Percentiles rank a stretch among this genome's conserved stretches.
phyloP scores from a whole-genome alignment of 2,113 vertebrate genomes.

The Calonectris borealis region DNA sequence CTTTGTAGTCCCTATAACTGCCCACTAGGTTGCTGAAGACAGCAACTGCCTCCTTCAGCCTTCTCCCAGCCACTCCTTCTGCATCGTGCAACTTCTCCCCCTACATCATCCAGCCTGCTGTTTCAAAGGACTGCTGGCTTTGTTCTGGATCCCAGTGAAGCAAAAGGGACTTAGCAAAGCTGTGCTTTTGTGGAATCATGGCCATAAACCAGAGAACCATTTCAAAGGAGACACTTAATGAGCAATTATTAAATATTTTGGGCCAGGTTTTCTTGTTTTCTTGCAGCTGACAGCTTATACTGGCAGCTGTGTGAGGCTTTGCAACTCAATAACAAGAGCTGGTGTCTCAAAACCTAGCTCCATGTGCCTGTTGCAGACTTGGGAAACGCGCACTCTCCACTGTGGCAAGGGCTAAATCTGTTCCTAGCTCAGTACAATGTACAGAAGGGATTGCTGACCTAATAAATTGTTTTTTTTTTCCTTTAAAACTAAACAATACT shows the following conservation, averaged over 20 bases:
- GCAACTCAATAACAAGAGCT: not conserved
- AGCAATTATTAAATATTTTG: not conserved
- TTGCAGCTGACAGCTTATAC: not conserved
- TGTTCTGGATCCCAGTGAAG: not conserved
- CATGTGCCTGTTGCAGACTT: not conserved
- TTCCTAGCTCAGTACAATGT: not conserved
- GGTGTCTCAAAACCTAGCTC: not conserved
- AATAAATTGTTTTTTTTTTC: not conserved
- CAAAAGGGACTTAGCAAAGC: not conserved
- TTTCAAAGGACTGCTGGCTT: not conserved
- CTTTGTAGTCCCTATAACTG: not conserved
- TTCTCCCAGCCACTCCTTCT: not conserved
- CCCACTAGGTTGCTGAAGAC: not conserved
- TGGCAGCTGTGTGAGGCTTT: not conserved
- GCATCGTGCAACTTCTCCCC: accelerated
- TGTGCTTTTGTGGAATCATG: not conserved
- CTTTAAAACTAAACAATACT: not conserved
- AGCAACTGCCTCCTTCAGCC: not conserved
- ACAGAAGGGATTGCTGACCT: not conserved
- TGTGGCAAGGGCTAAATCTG: not conserved
- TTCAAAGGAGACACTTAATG: not conserved
- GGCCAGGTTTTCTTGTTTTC: not conserved
- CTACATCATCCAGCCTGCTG: not conserved
- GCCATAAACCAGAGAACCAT: not conserved
- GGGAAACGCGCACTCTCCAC: not conserved